Evolutionary conservation across 2,888 invertebrate genomes (phyloP).

Genomic region (Dryadula phaetusa): DNA sequence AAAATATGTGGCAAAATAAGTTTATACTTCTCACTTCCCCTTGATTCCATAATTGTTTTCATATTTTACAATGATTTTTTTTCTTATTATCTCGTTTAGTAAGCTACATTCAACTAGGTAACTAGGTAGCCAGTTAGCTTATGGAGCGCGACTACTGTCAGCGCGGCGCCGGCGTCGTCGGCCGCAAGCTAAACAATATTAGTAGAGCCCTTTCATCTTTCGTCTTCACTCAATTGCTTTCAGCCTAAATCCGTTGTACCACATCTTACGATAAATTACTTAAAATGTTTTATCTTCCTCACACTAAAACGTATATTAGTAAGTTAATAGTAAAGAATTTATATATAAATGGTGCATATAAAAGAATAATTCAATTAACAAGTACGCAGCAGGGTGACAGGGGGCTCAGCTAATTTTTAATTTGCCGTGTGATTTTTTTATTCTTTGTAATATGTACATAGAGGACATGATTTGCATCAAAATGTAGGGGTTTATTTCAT

Average conservation of each 20-base stretch:
- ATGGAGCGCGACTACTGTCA: neutral
- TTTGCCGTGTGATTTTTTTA: slow-evolving; percentile 10
- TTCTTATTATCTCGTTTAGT: too few relatives aligned
- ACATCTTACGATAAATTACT: neutral
- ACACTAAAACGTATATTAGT: neutral
- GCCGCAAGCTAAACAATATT: slow-evolving; percentile 45
- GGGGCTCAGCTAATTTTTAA: slow-evolving; percentile 8
- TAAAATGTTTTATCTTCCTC: neutral
- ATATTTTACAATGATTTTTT: too few relatives aligned
- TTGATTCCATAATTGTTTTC: too few relatives aligned
- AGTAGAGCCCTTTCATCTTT: slow-evolving; percentile 47
- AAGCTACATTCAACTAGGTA: too few relatives aligned
- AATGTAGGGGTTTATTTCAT: neutral
- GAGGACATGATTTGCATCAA: slow-evolving; percentile 8
- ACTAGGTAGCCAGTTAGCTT: too few relatives aligned
- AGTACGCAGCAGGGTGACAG: neutral
- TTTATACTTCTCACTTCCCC: too few relatives aligned
- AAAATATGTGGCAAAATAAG: too few relatives aligned
- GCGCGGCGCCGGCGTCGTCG: slow-evolving; percentile 17
- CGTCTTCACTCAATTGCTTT: slow-evolving; percentile 6
- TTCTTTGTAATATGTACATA: slow-evolving; percentile 17
- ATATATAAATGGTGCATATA: too few relatives aligned
- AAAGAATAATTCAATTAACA: neutral
- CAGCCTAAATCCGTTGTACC: neutral
- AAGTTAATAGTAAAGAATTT: neutral